Evolutionary conservation across 2,797 vertebrate species (phyloP).

Genomic region (Glossophaga mutica): DNA sequence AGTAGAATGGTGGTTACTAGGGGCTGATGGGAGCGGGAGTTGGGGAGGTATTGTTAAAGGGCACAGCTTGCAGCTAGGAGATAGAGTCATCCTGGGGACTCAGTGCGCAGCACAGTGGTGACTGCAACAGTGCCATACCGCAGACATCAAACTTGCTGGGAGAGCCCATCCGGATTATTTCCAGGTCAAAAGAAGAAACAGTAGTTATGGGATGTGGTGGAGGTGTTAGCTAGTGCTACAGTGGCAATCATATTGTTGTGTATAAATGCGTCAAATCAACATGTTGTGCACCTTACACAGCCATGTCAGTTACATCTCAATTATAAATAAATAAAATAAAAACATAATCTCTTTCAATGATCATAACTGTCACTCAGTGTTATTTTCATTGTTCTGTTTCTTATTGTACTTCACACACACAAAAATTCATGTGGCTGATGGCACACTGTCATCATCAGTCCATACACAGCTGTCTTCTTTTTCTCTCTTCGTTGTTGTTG

Average conservation of each 20-base stretch:
- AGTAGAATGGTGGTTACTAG: not conserved
- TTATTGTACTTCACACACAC: not conserved
- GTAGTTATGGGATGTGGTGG: not conserved
- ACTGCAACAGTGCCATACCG: not conserved
- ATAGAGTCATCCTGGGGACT: not conserved
- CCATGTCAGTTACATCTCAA: not conserved
- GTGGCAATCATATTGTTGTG: not conserved
- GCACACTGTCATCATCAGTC: not conserved
- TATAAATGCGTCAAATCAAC: not conserved
- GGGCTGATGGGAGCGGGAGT: rapidly evolving
- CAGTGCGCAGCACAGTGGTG: not conserved
- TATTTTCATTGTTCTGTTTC: not conserved
- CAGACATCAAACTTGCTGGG: not conserved
- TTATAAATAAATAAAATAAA: not conserved
- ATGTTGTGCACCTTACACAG: not conserved
- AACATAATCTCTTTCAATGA: not conserved
- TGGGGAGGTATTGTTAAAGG: not conserved
- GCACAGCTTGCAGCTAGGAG: not conserved
- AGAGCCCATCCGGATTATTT: not conserved
- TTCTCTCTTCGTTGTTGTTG: not conserved
- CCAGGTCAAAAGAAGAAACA: not conserved
- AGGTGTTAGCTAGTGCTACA: not conserved
- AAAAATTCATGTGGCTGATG: not conserved
- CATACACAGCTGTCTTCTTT: not conserved
- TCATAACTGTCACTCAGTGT: not conserved